Base-by-base conservation (phyloP, 2,888 invertebrate genomes). In the Eretmocerus hayati region DNA sequence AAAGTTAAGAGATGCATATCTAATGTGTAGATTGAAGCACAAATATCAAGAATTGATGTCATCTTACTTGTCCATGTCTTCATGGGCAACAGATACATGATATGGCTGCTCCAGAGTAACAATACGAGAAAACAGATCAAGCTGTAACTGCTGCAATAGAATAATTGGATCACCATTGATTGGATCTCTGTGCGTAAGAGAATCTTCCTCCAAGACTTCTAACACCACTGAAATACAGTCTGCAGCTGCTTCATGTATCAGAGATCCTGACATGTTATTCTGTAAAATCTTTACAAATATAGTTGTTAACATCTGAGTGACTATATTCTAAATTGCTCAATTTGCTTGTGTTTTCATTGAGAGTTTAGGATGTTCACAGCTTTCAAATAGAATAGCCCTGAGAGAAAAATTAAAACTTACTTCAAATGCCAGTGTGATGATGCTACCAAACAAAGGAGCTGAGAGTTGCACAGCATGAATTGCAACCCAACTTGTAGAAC, bases 401-500 rank as follows among this genome's bases (percentile, higher is more conserved):
- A n/a, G n/a, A n/a, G n/a, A n/a, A n/a, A n/a, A n/a, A n/a, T n/a
- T n/a, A n/a, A 31, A 23, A 57, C 59, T 57, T 60, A 74, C 75
- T 65, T 83, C 81, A 65, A 90, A 84, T 47, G 85, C 81, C 67
- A 84, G 81, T 35, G 81, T 80, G 42, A 88, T 78, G 0, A 90
- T 80, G 2, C 83, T 76, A 72, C 84, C 87, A 33, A 47, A 45
- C 18, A 42, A 35, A 39, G 49, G 45, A 33, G 44, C 4, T 55
- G 85, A 83, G 45, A 92, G 78, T 30, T 85, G 81, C 56, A 94
- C 81, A 13, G 87, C 89, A 60, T 84, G 84, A 11, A 93, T 83
- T 46, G 84, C 83, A 58, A 94, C 81, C 94, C 95, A 96, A 8
- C 93, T 90, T 1, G 89, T 89, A 69, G 93, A 85, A 72, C 94